Percentiles rank a stretch among this genome's conserved stretches.
These are phyloP conservation scores for Drosophila aff. DNA, from an alignment of 1,140 invertebrate genomes.

Conservation along the genomic window DNA sequence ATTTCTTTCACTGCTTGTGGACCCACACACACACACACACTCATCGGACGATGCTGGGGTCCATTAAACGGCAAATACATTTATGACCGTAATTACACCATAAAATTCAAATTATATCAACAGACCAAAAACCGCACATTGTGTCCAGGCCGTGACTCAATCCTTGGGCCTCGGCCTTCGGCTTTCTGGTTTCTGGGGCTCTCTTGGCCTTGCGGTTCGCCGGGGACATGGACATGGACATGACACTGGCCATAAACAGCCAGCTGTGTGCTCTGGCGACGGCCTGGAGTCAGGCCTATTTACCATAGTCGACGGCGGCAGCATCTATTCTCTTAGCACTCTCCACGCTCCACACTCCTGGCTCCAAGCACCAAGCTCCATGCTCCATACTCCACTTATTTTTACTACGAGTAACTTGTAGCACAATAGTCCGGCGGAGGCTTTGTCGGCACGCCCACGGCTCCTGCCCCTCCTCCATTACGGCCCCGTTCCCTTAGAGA, in stretches of 20 bases:
- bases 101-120: conserved; percentile 85
- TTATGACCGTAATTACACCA: conserved; percentile 84
- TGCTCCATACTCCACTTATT: conserved; percentile 42
- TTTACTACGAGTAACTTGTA: conserved; percentile 72
- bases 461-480: not conserved
- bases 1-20: conserved; percentile 26
- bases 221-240: conserved; percentile 53
- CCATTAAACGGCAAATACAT: conserved; percentile 82
- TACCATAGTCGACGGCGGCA: conserved; percentile 31
- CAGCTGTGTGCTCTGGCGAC: conserved; percentile 28
- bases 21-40: conserved; percentile 12
- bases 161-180: conserved; percentile 34
- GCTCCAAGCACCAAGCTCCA: conserved; percentile 16
- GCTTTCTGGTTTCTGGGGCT: conserved; percentile 10
- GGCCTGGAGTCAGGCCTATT: conserved; percentile 39
- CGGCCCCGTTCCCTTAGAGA: not conserved
- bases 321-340: conserved; percentile 32
- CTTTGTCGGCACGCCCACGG: conserved; percentile 73
- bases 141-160: conserved; percentile 68
- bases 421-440: conserved; percentile 72
- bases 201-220: conserved; percentile 63
- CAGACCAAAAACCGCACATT: conserved; percentile 76
- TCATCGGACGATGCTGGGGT: conserved; percentile 30
- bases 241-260: conserved; percentile 52
- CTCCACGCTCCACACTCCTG: not conserved